Percentiles rank a stretch among this genome's conserved stretches.
phyloP scores from a whole-genome alignment of 2,797 vertebrate species.

The Anguilla obscura region DNA sequence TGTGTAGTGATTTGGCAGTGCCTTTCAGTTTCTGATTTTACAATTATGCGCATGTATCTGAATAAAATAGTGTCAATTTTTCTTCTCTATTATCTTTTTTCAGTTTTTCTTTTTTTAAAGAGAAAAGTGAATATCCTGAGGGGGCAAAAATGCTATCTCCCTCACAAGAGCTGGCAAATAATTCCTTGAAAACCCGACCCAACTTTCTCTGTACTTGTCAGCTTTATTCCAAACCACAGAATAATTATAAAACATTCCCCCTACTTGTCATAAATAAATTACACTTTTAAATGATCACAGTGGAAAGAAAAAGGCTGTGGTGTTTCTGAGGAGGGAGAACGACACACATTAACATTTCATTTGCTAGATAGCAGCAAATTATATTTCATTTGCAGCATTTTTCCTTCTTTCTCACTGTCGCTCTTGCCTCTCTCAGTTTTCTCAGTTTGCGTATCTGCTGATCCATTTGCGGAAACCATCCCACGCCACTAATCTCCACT shows the following conservation, averaged over 20 bases:
- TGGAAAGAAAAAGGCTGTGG: constrained; percentile 43
- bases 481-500: constrained; percentile 38
- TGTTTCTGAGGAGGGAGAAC: constrained; percentile 35
- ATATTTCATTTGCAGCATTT: constrained; percentile 47
- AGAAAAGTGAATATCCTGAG: constrained; percentile 22
- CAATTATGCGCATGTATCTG: not conserved
- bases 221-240: constrained; percentile 42
- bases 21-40: constrained; percentile 18
- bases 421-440: constrained; percentile 30
- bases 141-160: constrained; percentile 25
- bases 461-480: constrained; percentile 26
- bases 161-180: constrained; percentile 31
- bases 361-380: constrained; percentile 55
- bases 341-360: constrained; percentile 54
- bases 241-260: constrained; percentile 50
- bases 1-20: constrained; percentile 21
- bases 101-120: constrained; percentile 3
- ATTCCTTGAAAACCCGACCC: constrained; percentile 36
- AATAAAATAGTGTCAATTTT: constrained; percentile 18
- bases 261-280: constrained; percentile 54
- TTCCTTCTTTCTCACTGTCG: constrained; percentile 37
- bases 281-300: constrained; percentile 59
- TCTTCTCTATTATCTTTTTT: constrained; percentile 30
- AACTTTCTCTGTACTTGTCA: constrained; percentile 43
- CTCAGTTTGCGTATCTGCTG: constrained; percentile 37